These are phyloP conservation scores for Paraplagusia blochii DNA, from an alignment of 2,113 vertebrate genomes.

Conservation along the genomic window DNA sequence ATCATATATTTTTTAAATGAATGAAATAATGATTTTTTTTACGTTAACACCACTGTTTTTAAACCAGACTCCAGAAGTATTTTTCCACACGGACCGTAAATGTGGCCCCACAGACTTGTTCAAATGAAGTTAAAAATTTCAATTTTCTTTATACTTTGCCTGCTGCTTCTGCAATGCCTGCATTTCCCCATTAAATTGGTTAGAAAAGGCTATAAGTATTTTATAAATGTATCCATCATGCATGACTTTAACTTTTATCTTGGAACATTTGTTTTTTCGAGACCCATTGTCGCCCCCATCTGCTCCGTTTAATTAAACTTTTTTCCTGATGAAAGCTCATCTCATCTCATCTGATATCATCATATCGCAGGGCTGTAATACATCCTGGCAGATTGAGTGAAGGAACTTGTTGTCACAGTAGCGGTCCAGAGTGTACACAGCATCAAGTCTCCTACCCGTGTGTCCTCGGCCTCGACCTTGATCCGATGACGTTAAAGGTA, in stretches of 20 bases:
- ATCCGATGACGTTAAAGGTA: constrained; percentile 49
- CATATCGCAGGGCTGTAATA: constrained; percentile 20
- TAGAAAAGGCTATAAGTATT: too few species aligned
- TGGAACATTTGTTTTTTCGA: too few species aligned
- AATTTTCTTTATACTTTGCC: constrained; percentile 34
- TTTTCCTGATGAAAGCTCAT: constrained; percentile 56
- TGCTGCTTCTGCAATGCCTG: constrained; percentile 1
- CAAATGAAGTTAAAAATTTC: constrained; percentile 2
- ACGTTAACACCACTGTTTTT: too few species aligned
- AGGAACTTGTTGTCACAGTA: constrained; percentile 59
- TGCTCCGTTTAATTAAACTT: constrained; percentile 66
- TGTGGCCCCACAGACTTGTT: too few species aligned
- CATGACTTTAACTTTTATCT: neutral
- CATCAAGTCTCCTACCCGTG: constrained; percentile 13
- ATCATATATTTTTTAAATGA: too few species aligned
- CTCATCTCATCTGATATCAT: constrained; percentile 19
- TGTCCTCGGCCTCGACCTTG: constrained; percentile 50
- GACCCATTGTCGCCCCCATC: constrained; percentile 40
- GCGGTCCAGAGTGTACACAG: constrained; percentile 18
- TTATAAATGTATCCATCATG: too few species aligned
- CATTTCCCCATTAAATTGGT: too few species aligned
- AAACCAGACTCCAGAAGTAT: too few species aligned
- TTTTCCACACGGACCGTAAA: too few species aligned
- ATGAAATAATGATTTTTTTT: too few species aligned
- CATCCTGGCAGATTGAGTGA: constrained; percentile 37